A percentile compares a stretch with the other conserved stretches of the same genome.
phyloP scores from a whole-genome alignment of 2,797 vertebrate genomes.

The Moxostoma hubbsi region DNA sequence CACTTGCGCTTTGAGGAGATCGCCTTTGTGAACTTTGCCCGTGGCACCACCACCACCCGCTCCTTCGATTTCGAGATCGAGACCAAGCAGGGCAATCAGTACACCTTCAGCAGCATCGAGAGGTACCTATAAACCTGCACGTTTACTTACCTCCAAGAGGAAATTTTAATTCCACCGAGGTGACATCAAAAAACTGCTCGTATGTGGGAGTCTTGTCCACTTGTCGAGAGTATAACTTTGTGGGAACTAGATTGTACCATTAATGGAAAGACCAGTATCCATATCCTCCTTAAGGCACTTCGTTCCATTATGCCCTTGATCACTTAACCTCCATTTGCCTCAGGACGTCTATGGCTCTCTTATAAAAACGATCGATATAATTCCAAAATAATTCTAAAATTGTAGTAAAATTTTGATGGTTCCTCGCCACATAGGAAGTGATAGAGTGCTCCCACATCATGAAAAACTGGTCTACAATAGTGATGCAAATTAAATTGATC shows the following conservation, averaged over 20 bases:
- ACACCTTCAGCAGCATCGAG: slow-evolving; percentile 98
- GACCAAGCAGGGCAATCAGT: slow-evolving; percentile 95
- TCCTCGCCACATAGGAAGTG: not conserved
- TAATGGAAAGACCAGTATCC: slow-evolving; percentile 23
- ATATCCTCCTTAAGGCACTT: slow-evolving; percentile 20
- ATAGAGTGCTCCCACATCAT: not conserved
- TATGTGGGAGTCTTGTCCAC: not conserved
- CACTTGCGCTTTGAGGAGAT: slow-evolving; percentile 97
- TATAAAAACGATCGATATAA: not conserved
- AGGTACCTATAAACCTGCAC: slow-evolving; percentile 73
- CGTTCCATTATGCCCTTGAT: slow-evolving; percentile 20
- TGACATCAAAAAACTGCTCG: not conserved
- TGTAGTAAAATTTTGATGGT: not conserved
- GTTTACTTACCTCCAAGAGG: not conserved
- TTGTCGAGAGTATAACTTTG: not conserved
- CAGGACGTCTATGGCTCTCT: not conserved
- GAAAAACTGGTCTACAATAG: not conserved
- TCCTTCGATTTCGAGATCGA: slow-evolving; percentile 98
- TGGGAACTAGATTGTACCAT: not conserved
- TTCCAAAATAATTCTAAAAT: not conserved
- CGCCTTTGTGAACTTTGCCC: slow-evolving; percentile 93
- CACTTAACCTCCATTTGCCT: slow-evolving; percentile 31
- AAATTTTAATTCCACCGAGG: no score
- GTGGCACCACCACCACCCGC: slow-evolving; percentile 94
- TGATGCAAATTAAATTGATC: not conserved